Conservation (phyloP, 2,113 vertebrate genomes). For the Megalops atlanticus region DNA sequence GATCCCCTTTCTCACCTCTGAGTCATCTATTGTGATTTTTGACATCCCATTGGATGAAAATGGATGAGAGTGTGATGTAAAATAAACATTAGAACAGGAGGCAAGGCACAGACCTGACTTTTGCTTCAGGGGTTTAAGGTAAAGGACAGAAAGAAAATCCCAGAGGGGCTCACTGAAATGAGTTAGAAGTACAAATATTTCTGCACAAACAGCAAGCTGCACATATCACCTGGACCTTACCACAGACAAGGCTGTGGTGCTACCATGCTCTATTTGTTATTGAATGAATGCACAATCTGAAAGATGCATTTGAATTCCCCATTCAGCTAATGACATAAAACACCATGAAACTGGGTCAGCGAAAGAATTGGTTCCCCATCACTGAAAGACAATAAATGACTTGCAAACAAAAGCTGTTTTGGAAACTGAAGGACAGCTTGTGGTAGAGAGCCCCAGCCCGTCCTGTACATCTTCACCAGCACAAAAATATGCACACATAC, state of each 20-base stretch:
- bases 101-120: not conserved
- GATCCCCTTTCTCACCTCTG: not conserved
- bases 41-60: not conserved
- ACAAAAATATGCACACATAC: not conserved
- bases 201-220: not conserved
- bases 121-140: not conserved
- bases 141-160: not conserved
- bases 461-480: not conserved
- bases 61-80: not conserved
- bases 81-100: not conserved
- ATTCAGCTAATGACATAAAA: conserved; percentile 20
- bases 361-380: conserved; percentile 21
- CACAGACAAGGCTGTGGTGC: not conserved
- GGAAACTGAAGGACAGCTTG: not conserved
- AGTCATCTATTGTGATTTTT: conserved; percentile 4
- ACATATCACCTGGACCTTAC: not conserved
- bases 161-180: not conserved
- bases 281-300: conserved; percentile 43
- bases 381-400: conserved; percentile 18
- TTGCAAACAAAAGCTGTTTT: conserved; percentile 20
- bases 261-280: not conserved
- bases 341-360: conserved; percentile 39
- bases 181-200: not conserved
- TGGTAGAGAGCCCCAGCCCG: not conserved
- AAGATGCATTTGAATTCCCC: conserved; percentile 29